Percentiles rank a stretch among this genome's conserved stretches.
Evolutionary conservation across 2,797 vertebrate genomes (phyloP).

Genomic region (Pachyuromys duprasi): DNA sequence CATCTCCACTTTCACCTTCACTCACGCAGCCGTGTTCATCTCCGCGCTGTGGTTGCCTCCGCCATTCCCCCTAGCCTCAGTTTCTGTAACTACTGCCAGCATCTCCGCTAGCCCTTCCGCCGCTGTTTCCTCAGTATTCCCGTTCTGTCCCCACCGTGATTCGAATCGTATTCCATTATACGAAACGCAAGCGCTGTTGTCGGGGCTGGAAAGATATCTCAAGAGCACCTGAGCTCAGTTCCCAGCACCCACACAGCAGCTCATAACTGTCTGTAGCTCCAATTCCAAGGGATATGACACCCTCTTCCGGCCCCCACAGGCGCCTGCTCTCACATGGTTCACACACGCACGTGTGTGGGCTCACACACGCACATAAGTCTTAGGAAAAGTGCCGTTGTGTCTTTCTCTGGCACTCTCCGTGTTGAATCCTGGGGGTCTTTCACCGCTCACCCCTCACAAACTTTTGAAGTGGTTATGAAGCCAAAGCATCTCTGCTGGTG

Average conservation of each 20-base stretch:
- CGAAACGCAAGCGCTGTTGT: neutral
- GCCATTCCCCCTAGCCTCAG: neutral
- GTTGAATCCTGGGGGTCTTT: neutral
- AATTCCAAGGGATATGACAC: neutral
- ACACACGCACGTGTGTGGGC: neutral
- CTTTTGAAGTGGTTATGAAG: neutral
- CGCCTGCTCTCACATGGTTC: neutral
- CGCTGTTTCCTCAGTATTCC: neutral
- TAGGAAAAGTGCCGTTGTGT: neutral
- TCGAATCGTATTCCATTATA: neutral
- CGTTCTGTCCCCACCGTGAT: neutral
- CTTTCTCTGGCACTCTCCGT: neutral
- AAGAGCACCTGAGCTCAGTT: neutral
- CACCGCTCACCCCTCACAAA: neutral
- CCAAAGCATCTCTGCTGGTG: neutral
- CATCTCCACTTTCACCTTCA: neutral
- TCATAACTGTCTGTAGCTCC: neutral
- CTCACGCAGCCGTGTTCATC: neutral
- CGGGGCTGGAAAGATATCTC: neutral
- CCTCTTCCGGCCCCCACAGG: neutral
- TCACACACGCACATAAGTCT: neutral
- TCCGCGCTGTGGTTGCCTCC: neutral
- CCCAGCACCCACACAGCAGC: neutral
- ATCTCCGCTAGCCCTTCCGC: neutral
- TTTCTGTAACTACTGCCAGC: neutral